Base-by-base conservation (phyloP, 2,888 invertebrate species). In the Cheilosia variabilis region DNA sequence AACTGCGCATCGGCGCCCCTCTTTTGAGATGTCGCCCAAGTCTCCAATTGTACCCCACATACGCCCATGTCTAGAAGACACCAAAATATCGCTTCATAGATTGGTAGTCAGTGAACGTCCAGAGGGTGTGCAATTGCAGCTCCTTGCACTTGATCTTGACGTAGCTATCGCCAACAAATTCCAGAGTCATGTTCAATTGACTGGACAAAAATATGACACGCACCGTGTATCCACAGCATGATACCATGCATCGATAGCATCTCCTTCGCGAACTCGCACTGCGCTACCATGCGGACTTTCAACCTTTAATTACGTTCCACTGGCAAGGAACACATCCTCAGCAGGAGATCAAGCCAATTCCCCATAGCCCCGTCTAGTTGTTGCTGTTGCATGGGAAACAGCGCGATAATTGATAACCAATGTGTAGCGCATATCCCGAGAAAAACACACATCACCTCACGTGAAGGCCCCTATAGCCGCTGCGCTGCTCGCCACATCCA, bases 401-500 rank as follows among this genome's bases (percentile, higher is more conserved):
- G 52, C 41, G 55, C n/a, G 34, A 68, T 79, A 84, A 83, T 83
- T 83, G 83, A 83, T 83, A 83, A 83, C 83, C 83, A 73, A 79
- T 79, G 47, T 53, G 58, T 68, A 63, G 47, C 50, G 63, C 13
- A 34, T 68, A 27, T 58, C 50, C 57, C 2, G 19, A 52, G 47
- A 68, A 4, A 55, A 34, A 69, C 22, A 72, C 52, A 57, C 57
- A 76, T 13, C 41, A 15, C 37, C 37, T 37, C 37, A 37, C 13
- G 37, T 37, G 37, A 37, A 37, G 19, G 9, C 43, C 5, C 10
- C 10, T 10, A 47, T n/a, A 52, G 2, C 37, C 27, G 47, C 34
- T 7, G 24, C 4, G 15, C n/a, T 31, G 31, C 9, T 31, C 27
- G 47, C 24, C 41, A 60, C 58, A 24, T 41, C 9, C 43, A 50